Percentiles rank a stretch among this genome's conserved stretches.
Conservation (phyloP, 1,140 invertebrate species). For the Alviniconcha marisindica region DNA sequence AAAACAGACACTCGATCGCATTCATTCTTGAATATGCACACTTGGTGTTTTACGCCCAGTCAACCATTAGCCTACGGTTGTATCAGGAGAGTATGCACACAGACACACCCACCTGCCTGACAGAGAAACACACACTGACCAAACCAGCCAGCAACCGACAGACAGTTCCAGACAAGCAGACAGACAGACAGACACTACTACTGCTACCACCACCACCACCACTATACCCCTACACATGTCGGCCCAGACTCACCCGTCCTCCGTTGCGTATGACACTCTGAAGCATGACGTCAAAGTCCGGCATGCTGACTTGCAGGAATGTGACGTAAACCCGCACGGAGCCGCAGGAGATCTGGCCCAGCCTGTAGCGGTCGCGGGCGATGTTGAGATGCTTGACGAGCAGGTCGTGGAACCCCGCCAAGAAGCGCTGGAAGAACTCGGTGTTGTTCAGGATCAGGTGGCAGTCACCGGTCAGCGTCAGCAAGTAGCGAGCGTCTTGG, state of each 20-base stretch:
- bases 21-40: no score
- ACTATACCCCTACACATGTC: not conserved
- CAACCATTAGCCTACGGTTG: no score
- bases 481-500: constrained; percentile 31
- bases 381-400: constrained; percentile 38
- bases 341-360: constrained; percentile 39
- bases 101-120: no score
- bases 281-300: constrained; percentile 15
- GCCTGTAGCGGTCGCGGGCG: constrained; percentile 24
- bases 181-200: no score
- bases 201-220: not conserved
- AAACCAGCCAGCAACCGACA: no score
- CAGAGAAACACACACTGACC: no score
- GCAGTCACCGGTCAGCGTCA: constrained; percentile 42
- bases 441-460: constrained; percentile 39
- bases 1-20: no score
- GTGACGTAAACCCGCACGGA: constrained; percentile 40
- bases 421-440: constrained; percentile 35
- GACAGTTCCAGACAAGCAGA: no score
- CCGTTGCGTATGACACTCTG: not conserved
- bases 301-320: constrained; percentile 25
- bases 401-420: constrained; percentile 34
- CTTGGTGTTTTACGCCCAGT: no score
- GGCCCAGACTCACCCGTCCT: constrained; percentile 22
- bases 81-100: no score